A percentile compares a stretch with the other conserved stretches of the same genome.
phyloP scores from a whole-genome alignment of 2,113 vertebrate species.

The Microcebus ravelobensis region DNA sequence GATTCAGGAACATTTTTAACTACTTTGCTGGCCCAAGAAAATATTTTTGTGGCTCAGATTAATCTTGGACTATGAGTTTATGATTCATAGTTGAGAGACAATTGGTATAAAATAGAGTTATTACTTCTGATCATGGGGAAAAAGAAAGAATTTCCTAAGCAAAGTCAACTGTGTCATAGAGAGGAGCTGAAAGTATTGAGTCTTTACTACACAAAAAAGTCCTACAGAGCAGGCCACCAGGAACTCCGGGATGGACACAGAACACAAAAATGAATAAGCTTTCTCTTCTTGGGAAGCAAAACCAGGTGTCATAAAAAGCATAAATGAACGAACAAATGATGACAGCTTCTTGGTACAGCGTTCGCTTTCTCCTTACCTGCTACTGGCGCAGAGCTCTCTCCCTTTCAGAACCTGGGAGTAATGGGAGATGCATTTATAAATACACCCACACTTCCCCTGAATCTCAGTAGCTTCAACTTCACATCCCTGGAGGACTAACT shows the following conservation, averaged over 20 bases:
- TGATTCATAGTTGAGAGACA: background rate
- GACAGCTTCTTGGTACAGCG: accelerated
- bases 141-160: background rate
- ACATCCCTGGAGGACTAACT: slow-evolving; percentile 25
- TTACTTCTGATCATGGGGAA: background rate
- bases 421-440: background rate
- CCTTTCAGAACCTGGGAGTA: background rate
- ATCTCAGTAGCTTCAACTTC: background rate
- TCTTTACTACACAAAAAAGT: background rate
- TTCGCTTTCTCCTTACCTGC: background rate
- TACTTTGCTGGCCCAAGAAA: background rate
- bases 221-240: background rate
- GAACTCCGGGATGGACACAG: background rate
- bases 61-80: background rate
- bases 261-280: background rate
- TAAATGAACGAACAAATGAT: background rate
- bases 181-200: background rate
- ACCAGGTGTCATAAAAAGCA: background rate
- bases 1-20: background rate
- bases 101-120: background rate
- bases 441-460: background rate
- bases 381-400: background rate
- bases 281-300: background rate
- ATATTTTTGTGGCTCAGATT: background rate
- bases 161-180: background rate